A percentile compares a stretch with the other conserved stretches of the same genome.
Conservation (phyloP, 2,888 invertebrate genomes). For the Lamellibrachia satsuma region DNA sequence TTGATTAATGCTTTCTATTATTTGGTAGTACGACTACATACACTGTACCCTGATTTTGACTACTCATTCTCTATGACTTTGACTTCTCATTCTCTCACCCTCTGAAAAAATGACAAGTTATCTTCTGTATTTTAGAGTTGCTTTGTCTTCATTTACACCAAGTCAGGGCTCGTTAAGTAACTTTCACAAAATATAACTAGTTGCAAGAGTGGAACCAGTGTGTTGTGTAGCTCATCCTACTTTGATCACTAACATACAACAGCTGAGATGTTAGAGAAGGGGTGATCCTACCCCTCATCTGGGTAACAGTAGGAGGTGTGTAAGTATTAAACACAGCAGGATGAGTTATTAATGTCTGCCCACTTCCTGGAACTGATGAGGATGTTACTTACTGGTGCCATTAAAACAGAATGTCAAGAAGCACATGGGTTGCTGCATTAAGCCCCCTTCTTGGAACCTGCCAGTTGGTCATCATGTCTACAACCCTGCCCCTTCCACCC, state of each 20-base stretch:
- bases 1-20: not conserved
- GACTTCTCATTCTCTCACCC: not conserved
- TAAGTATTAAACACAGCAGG: not conserved
- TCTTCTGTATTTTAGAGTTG: not conserved
- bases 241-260: slow-evolving; percentile 1
- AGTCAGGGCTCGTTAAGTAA: not conserved
- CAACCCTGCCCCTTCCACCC: not conserved
- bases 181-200: not conserved
- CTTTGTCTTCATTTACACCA: not conserved
- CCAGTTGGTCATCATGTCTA: too few species aligned
- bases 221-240: not conserved
- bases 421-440: not conserved
- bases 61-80: not conserved
- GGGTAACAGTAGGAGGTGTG: not conserved
- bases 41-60: not conserved
- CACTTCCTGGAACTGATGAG: not conserved
- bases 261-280: not conserved
- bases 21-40: not conserved
- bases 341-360: not conserved
- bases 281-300: not conserved
- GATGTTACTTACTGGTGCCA: not conserved
- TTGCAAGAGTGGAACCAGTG: not conserved
- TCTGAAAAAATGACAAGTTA: not conserved
- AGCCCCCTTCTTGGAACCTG: not conserved
- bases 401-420: not conserved